Evolutionary conservation across 2,888 invertebrate species (phyloP).

Genomic region (Agrochola litura): DNA sequence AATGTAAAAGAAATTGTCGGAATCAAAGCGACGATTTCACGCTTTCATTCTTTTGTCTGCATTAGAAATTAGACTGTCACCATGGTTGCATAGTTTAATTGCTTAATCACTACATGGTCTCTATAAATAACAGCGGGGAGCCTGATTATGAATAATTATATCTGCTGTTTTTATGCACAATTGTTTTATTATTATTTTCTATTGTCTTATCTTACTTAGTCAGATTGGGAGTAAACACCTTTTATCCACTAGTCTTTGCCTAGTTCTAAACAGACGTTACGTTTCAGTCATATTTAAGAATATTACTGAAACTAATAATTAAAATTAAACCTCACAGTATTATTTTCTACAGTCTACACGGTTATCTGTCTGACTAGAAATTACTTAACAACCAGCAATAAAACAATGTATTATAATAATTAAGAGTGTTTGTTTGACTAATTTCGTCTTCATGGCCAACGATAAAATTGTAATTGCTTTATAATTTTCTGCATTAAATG

Average conservation of each 20-base stretch:
- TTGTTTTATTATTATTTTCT: slow-evolving; percentile 28
- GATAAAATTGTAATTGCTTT: slow-evolving; percentile 33
- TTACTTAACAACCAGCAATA: slow-evolving; percentile 29
- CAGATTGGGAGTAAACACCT: background rate
- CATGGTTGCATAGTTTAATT: slow-evolving; percentile 59
- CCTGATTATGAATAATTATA: slow-evolving; percentile 37
- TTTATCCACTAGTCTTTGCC: background rate
- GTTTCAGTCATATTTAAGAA: background rate
- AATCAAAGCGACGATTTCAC: slow-evolving; percentile 56
- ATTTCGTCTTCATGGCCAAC: background rate
- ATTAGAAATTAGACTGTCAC: slow-evolving; percentile 64
- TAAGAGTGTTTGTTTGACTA: slow-evolving; percentile 22
- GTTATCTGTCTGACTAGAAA: slow-evolving; percentile 6
- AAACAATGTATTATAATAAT: slow-evolving; percentile 20
- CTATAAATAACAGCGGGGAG: slow-evolving; percentile 20
- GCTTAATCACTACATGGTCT: slow-evolving; percentile 35
- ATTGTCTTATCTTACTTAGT: background rate
- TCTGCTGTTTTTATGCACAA: slow-evolving; percentile 9
- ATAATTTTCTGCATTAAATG: slow-evolving; percentile 13
- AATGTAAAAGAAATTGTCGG: slow-evolving; percentile 44
- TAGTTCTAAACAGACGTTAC: no score
- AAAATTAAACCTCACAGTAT: background rate
- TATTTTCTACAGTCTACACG: background rate
- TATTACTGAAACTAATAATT: background rate
- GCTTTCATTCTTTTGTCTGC: slow-evolving; percentile 63